Base-by-base conservation (phyloP, 2,113 vertebrate species). In the Chaetodon auriga region DNA sequence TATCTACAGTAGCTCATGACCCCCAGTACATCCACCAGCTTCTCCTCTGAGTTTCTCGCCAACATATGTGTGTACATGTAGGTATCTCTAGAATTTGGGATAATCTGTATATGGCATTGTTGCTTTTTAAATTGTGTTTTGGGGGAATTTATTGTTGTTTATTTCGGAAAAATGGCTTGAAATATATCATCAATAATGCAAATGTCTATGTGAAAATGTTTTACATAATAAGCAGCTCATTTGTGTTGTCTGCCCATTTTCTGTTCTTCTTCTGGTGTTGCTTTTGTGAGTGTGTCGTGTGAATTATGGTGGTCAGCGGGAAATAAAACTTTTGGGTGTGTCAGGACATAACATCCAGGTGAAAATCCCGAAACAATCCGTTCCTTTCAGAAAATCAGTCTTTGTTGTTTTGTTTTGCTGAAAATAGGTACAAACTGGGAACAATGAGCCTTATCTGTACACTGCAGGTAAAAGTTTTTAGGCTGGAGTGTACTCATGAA, bases 1-100 rank as follows among this genome's bases (percentile, higher is more conserved):
- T 80, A 87, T 93, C 88, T 87, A 72, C 86, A 88, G 72, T 83
- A 85, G 80, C 76, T 74, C 82, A 81, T 92, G 90, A 92, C 89
- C 90, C 89, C 87, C 30, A 82, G 71, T 88, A 61, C 72, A 76
- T 66, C 83, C 73, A 80, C 57, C 55, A 61, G 75, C 57, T 79
- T 81, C 68, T 68, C 55, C 73, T 81, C 70, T 70, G n/a, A 83
- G 61, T 62, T 77, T 78, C 23, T 58, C 5, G 15, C 23, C 53
- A 41, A 62, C n/a, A 30, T 62, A 48, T 53, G 13, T 65, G 21
- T 46, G 58, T 38, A 35, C 4, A 35, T 25, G 30, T 16, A 35
- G 11, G 45, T 60, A 7, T 54, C 48, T 75, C n/a, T 73, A 41
- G 9, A 16, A 10, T 49, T 60, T 25, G 13, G 7, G 19, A 55